Evolutionary conservation across 1,140 invertebrate genomes (phyloP), one percentile per base, ranked within the genome.

Genomic region (Sesamia nonagrioides): DNA sequence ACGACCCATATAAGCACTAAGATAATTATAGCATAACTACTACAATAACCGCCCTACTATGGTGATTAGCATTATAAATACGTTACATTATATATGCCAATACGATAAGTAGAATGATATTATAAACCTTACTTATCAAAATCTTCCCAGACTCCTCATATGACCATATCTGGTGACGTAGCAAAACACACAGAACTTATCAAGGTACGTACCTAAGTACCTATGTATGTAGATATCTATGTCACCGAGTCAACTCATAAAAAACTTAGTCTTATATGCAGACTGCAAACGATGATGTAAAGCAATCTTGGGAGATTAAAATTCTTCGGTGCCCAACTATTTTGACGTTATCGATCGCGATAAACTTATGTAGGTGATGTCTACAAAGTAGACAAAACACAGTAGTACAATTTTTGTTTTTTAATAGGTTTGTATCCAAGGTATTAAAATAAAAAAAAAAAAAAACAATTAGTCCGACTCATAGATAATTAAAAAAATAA

Each of bases 321-420:
- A 72, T 72, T 72, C 69, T 72, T 72, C 69, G 50, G n/a, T 18
- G 56, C 50, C 52, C 50, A 72, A 56, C 50, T 72, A 72, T 72
- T 72, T 72, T 56, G 61, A 66, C 37, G 61, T 42, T 66, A 66
- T 66, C 61, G 61, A 66, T 66, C 61, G 61, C 37, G 61, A 66
- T 66, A 66, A 66, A 66, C 35, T 66, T 66, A 66, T 66, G 61
- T 66, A 66, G 61, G 61, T 66, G 61, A 66, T 66, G 61, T 42
- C 7, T 17, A 37, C 4, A 3, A 0, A 13, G 11, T 37, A 66
- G 17, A 9, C 11, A 42, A 42, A 17, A 37, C 5, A 1, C 61
- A 66, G 61, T 18, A 66, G 37, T n/a, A n/a, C n/a, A n/a, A n/a
- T n/a, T n/a, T n/a, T n/a, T n/a, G n/a, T n/a, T n/a, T n/a, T n/a